Evolutionary conservation across 1,140 invertebrate genomes (phyloP), one percentile per base, ranked within the genome.

Genomic region (Ruditapes philippinarum): DNA sequence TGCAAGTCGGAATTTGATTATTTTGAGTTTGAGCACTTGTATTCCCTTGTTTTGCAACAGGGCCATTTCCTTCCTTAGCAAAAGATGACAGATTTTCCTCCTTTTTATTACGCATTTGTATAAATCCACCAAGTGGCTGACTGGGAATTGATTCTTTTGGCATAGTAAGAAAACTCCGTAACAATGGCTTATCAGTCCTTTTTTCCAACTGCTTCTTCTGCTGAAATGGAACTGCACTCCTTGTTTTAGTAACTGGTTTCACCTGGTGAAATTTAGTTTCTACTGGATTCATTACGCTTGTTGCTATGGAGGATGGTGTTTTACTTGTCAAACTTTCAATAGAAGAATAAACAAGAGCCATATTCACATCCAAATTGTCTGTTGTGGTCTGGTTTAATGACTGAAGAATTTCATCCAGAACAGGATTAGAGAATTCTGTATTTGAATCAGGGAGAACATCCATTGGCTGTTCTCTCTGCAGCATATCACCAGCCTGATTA

Each of bases 81-180:
- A 78, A 14, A 38, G 65, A 3, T 38, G 33, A 17, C 19, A 49
- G 36, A 22, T 51, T 78, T 54, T 78, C 42, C 31, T 40, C 45
- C 36, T 54, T 78, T 36, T 78, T 78, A 51, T 78, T 78, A 78
- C 42, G 28, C 74, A 78, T 54, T 54, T 78, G 74, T 3, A 74
- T 31, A 45, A 74, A 74, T 28, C 70, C 70, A n/a, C 70, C 70
- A n/a, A 25, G 40, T 12, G 70, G 76, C 14, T 54, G 54, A 9
- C 51, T 81, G 28, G 79, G 79, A 81, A 81, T 60, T 25, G 51
- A 54, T 7, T 81, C 60, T 31, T 81, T 28, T 17, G 79, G 79
- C 79, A 81, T 81, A 14, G 79, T 81, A 17, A 81, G 40, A 28
- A 81, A 81, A 65, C 79, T 81, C 40, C 79, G 79, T 65, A 81